Evolutionary conservation across 2,797 vertebrate species (phyloP), one percentile per base, ranked within the genome.

Genomic region (Crax fasciolata): DNA sequence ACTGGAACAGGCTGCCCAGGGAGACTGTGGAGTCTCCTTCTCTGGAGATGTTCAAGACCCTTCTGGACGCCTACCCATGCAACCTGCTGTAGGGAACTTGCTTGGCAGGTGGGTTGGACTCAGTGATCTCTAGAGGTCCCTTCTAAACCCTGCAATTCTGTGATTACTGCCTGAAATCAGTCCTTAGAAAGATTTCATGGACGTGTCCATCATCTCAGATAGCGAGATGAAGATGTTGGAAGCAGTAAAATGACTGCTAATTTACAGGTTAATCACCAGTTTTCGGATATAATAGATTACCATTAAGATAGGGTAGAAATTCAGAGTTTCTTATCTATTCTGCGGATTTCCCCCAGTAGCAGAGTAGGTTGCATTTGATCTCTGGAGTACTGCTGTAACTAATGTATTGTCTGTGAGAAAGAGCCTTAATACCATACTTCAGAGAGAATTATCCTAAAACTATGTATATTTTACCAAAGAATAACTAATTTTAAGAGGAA

Each of bases 191-290:
- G 63, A 35, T 80, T 55, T 41, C 35, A 12, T 0, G 2, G n/a
- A 35, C 14, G 63, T 63, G 4, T 38, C 13, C 30, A 70, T 67
- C 2, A 2, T 39, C 24, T 82, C 46, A 66, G 11, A 27, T 15
- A 14, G 3, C 39, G 5, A 67, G 13, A 70, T 25, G 6, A 44
- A 48, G 15, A 18, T 24, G 25, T 25, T 25, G 13, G n/a, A 44
- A 9, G 7, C 41, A 71, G 27, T 49, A 59, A 73, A 81, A 79
- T 8, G 0, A 14, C 13, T 57, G 5, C 20, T 54, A 58, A 35
- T 66, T 72, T 63, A n/a, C 3, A 35, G 2, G 4, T 2, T 11
- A 54, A 27, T 44, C 18, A 78, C 0, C 0, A 44, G n/a, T 63
- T 89, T 94, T 81, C 39, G 55, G 38, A 54, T 35, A 61, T 44